Conservation (phyloP, 2,113 vertebrate species). For the Cyprichromis sp. region DNA sequence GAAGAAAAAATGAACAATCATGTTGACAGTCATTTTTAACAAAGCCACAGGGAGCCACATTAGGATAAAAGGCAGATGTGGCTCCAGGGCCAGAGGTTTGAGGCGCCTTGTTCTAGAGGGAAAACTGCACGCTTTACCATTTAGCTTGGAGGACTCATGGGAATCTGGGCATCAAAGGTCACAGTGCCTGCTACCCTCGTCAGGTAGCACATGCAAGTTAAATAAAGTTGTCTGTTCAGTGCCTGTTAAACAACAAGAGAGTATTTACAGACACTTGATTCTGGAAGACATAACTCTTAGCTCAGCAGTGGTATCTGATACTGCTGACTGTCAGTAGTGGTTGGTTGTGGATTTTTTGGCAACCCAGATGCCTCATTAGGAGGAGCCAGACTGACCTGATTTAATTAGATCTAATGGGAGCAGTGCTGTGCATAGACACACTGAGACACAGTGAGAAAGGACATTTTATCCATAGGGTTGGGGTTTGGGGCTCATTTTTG, state of each 20-base stretch:
- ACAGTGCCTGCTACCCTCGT: background rate
- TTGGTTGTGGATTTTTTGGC: background rate
- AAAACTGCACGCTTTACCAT: background rate
- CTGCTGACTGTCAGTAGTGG: background rate
- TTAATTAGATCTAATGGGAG: slow-evolving; percentile 14
- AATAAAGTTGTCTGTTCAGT: background rate
- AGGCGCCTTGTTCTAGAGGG: background rate
- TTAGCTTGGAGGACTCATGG: background rate
- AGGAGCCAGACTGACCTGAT: slow-evolving; percentile 18
- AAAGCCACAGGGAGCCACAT: background rate
- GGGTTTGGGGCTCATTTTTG: background rate
- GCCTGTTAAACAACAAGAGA: background rate
- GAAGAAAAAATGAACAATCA: background rate
- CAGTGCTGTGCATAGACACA: background rate
- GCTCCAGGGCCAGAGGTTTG: background rate
- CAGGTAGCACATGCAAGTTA: background rate
- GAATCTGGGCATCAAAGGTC: background rate
- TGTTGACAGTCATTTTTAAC: background rate
- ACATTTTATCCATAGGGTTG: background rate
- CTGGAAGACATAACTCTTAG: background rate
- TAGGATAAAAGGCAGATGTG: background rate
- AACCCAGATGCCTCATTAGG: background rate
- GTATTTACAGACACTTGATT: background rate
- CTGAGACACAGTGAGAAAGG: background rate
- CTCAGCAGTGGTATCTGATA: background rate